Evolutionary conservation across 2,113 vertebrate genomes (phyloP).

Genomic region (Lanius ludovicianus): DNA sequence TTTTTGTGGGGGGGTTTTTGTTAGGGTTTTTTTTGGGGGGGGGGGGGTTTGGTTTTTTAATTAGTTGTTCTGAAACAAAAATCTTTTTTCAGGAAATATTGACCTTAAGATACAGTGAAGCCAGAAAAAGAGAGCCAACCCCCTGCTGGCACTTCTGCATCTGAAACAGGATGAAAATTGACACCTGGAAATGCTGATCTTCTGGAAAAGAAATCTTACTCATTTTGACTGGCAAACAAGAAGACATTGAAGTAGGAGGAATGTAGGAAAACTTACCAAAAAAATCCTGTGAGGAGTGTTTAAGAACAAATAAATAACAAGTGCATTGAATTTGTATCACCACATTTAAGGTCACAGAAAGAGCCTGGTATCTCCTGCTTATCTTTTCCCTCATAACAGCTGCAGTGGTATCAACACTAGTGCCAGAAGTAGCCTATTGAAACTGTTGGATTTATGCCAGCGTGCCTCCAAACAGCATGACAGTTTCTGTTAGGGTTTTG

Average conservation of each 20-base stretch:
- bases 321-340: neutral
- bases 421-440: neutral
- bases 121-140: slow-evolving; percentile 6
- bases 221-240: neutral
- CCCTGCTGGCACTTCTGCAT: neutral
- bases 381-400: neutral
- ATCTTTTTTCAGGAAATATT: neutral
- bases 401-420: neutral
- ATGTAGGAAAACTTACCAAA: slow-evolving; percentile 20
- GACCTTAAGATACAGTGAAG: neutral
- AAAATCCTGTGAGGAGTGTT: neutral
- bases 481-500: neutral
- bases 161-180: slow-evolving; percentile 22
- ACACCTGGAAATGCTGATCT: slow-evolving; percentile 50
- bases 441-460: neutral
- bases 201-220: slow-evolving; percentile 27
- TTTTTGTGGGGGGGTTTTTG: too few relatives aligned
- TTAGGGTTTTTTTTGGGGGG: too few relatives aligned
- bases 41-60: too few relatives aligned
- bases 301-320: slow-evolving; percentile 2
- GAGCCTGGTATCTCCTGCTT: neutral
- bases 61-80: slow-evolving; percentile 31
- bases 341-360: neutral
- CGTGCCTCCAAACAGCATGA: neutral
- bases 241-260: neutral